phyloP scores from a whole-genome alignment of 2,113 vertebrate genomes.

The Eulemur rufifrons region DNA sequence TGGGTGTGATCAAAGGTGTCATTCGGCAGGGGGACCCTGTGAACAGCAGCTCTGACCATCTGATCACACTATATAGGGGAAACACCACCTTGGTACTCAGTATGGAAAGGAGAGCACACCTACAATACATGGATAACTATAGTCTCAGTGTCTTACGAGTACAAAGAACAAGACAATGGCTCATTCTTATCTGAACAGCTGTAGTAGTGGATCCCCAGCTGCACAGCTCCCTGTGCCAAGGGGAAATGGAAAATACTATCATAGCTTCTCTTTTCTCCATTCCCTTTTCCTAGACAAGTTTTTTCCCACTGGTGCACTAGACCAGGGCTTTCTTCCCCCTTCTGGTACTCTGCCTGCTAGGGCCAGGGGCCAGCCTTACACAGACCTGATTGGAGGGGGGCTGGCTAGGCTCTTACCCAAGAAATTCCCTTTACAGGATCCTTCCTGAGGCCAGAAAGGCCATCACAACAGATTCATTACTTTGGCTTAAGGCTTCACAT shows the following conservation, averaged over 20 bases:
- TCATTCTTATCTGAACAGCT: slow-evolving; percentile 49
- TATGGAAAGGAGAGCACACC: background rate
- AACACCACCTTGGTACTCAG: background rate
- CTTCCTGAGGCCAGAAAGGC: background rate
- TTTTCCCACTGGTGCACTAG: slow-evolving; percentile 24
- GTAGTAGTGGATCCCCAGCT: background rate
- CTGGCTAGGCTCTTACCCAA: background rate
- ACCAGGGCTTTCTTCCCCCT: background rate
- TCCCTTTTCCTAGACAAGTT: slow-evolving; percentile 6
- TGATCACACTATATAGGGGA: background rate
- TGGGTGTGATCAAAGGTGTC: background rate
- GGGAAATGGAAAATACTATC: slow-evolving; percentile 48
- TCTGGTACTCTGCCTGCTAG: slow-evolving; percentile 19
- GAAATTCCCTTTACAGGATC: slow-evolving; percentile 23
- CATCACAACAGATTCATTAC: background rate
- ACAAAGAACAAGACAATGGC: slow-evolving; percentile 51
- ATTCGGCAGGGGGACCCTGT: background rate
- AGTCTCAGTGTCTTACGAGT: background rate
- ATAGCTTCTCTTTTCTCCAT: slow-evolving; percentile 44
- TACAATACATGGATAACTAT: background rate
- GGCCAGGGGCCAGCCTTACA: background rate
- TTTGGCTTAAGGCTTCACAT: slow-evolving; percentile 29
- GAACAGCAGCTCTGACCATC: background rate
- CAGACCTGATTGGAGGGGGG: background rate
- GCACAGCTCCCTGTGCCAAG: slow-evolving; percentile 39